Evolutionary conservation across 30 jellyfish, hydroid and myxozoan species (phyloP).

Genomic region (Aurelia aurita): DNA sequence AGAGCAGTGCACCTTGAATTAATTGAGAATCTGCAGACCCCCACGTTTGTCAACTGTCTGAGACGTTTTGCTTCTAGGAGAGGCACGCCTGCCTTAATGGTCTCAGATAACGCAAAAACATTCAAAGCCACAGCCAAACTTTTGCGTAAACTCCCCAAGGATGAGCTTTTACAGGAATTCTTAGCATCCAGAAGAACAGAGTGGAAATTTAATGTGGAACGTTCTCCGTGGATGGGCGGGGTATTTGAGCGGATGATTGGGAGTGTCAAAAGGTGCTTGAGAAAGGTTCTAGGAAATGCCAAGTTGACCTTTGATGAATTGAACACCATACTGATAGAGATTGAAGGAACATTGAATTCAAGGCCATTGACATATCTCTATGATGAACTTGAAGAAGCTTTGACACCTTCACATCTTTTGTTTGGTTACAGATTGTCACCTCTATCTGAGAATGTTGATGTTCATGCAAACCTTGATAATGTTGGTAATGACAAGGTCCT

Average conservation of each 20-base stretch:
- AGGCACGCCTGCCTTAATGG: too few species aligned
- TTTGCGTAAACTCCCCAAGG: too few species aligned
- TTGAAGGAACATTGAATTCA: slow-evolving; percentile 28
- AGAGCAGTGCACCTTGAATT: too few species aligned
- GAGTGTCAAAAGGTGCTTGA: slow-evolving; percentile 46
- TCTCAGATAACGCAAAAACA: too few species aligned
- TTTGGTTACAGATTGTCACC: too few species aligned
- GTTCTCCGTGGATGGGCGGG: too few species aligned
- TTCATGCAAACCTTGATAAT: background rate
- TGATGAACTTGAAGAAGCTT: slow-evolving; percentile 31
- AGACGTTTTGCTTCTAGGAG: too few species aligned
- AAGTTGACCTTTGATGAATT: slow-evolving; percentile 30
- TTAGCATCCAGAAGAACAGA: slow-evolving; percentile 2
- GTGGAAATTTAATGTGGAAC: slow-evolving; percentile 50
- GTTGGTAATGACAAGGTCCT: background rate
- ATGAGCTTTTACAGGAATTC: background rate
- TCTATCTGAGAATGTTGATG: slow-evolving; percentile 8
- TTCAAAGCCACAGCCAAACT: too few species aligned
- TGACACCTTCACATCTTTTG: slow-evolving; percentile 46
- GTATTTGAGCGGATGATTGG: slow-evolving; percentile 56
- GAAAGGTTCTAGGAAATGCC: slow-evolving; percentile 31
- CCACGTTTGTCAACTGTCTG: too few species aligned
- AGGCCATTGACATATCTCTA: slow-evolving; percentile 40
- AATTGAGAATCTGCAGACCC: too few species aligned
- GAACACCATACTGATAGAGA: slow-evolving; percentile 42